Evolutionary conservation across 2,888 invertebrate species (phyloP), one percentile per base, ranked within the genome.

Genomic region (Stenodema calcarata): DNA sequence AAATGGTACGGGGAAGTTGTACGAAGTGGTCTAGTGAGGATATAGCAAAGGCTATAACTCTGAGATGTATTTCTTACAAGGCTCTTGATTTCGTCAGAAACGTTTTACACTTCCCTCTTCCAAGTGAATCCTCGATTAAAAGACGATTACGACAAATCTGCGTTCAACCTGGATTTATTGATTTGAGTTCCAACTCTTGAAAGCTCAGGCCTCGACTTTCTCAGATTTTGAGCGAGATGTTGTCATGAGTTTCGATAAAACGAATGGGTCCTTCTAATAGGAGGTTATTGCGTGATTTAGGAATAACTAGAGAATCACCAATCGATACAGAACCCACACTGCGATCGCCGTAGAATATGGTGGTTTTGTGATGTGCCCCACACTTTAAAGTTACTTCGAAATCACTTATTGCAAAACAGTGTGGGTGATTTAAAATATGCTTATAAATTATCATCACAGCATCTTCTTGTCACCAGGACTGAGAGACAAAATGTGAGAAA

Each of bases 51-150:
- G 47, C 47, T 47, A 47, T 35, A 35, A 47, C 47, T 16, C n/a
- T 47, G 47, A 4, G 84, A 7, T 35, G 84, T 16, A 84, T 84
- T 18, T 84, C 84, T 6, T 75, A 84, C 84, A 84, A 84, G 42
- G 84, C 84, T 41, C 23, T 84, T 18, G 73, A 70, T 28, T 84
- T 84, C 73, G 84, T 84, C 1, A 70, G 75, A 35, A 41, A 75
- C 62, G 73, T 73, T 35, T 41, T 42, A 41, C 50, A 84, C 18
- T 76, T 73, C 23, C 23, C 84, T 35, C 70, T 84, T 73, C 84
- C 84, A 23, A 84, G 84, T 44, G 84, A 84, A 41, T 30, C 23
- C 18, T 62, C 84, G 16, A 75, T 84, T 76, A 23, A 23, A 84
- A 27, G 84, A 84, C 84, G 84, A 28, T 75, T 84, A 23, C 18